Conservation (phyloP, 35 echinoderm and acorn worm genomes). For the Apostichopus parvimensis region DNA sequence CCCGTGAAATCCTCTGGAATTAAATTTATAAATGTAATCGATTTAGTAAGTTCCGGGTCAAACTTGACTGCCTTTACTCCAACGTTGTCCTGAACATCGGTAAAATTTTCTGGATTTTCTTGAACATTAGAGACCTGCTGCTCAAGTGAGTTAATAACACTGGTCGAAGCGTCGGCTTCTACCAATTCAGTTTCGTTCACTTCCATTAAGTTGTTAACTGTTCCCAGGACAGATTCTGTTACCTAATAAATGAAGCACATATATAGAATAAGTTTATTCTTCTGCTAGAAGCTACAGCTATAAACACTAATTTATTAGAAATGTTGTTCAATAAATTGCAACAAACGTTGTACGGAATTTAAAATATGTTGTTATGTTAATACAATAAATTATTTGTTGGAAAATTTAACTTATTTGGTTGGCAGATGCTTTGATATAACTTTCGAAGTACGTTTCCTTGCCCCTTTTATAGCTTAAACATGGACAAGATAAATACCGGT, state of each 20-base stretch:
- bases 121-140: conserved; percentile 25
- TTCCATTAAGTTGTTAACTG: conserved; percentile 44
- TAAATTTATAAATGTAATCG: conserved; percentile 10
- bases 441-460: too few species aligned
- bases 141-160: background rate
- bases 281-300: too few species aligned
- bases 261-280: too few species aligned
- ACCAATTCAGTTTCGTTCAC: background rate
- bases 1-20: background rate
- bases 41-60: background rate
- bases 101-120: conserved; percentile 16
- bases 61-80: conserved; percentile 24
- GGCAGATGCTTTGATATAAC: too few species aligned
- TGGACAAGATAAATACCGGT: too few species aligned
- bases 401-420: too few species aligned
- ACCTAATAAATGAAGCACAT: background rate
- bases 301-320: too few species aligned
- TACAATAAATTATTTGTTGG: too few species aligned
- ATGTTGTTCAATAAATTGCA: too few species aligned
- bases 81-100: conserved; percentile 29
- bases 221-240: conserved; percentile 4
- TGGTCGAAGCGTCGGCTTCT: background rate
- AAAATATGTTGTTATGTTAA: too few species aligned
- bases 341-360: too few species aligned
- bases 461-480: too few species aligned